phyloP scores from a whole-genome alignment of 2,888 invertebrate species.

The Campopleginae sp. region DNA sequence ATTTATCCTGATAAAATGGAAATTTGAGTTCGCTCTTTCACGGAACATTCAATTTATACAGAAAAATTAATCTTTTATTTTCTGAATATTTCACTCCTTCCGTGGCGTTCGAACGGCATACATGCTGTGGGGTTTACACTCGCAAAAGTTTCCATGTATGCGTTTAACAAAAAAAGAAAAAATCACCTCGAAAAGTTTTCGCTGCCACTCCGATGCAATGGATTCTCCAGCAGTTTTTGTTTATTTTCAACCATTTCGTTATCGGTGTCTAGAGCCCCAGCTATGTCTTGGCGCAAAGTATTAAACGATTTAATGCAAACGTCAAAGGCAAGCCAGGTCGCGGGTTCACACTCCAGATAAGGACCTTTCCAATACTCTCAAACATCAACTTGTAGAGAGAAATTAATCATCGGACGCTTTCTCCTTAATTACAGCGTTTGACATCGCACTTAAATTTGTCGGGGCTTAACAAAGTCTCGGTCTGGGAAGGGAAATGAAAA shows the following conservation, averaged over 20 bases:
- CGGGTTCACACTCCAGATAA: neutral
- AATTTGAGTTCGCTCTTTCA: neutral
- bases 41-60: no score
- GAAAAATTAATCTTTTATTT: no score
- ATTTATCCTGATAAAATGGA: neutral
- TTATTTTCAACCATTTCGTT: neutral
- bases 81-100: neutral
- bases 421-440: no score
- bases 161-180: neutral
- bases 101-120: neutral
- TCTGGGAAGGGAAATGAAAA: no score
- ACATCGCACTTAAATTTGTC: no score
- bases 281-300: neutral
- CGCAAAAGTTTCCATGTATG: neutral
- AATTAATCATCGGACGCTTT: no score
- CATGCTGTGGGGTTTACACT: neutral
- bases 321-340: neutral
- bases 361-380: neutral
- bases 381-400: neutral
- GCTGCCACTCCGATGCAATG: neutral
- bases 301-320: neutral
- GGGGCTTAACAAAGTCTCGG: no score
- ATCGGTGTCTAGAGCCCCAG: neutral
- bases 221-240: neutral
- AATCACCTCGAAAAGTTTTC: neutral